Percentiles rank a stretch among this genome's conserved stretches.
Evolutionary conservation across 1,140 invertebrate genomes (phyloP).

Genomic region (Drosophila cardini): DNA sequence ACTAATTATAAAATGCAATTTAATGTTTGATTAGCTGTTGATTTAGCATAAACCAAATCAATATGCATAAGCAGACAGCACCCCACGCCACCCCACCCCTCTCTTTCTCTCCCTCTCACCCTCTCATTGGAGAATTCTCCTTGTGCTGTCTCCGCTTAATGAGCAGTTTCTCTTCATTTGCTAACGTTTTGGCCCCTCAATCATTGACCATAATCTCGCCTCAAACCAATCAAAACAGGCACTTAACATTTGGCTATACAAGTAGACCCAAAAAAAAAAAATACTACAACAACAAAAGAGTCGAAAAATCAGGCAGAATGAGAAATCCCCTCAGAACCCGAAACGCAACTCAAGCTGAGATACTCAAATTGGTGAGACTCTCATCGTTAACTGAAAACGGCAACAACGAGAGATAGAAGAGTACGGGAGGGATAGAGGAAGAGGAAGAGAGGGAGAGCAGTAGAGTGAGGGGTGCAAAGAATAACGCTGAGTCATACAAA

Average conservation of each 20-base stretch:
- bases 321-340: background rate
- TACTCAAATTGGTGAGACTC: background rate
- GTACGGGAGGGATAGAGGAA: too few species aligned
- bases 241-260: slow-evolving; percentile 71
- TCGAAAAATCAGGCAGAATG: too few species aligned
- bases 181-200: slow-evolving; percentile 37
- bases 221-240: slow-evolving; percentile 80
- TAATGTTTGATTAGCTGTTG: slow-evolving; percentile 14
- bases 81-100: background rate
- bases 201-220: slow-evolving; percentile 63
- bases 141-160: slow-evolving; percentile 8
- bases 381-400: slow-evolving; percentile 57
- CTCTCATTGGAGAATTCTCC: background rate
- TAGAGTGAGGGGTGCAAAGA: background rate
- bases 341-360: slow-evolving; percentile 9
- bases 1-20: background rate
- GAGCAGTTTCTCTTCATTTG: slow-evolving; percentile 27
- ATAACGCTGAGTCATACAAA: slow-evolving; percentile 66
- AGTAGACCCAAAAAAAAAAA: slow-evolving; percentile 5
- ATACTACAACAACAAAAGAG: too few species aligned
- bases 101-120: too few species aligned
- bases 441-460: too few species aligned
- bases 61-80: slow-evolving; percentile 4
- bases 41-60: slow-evolving; percentile 6
- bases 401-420: background rate